Conservation (phyloP, 2,888 invertebrate species). For the Pseudococcus jackbeardsleyi region DNA sequence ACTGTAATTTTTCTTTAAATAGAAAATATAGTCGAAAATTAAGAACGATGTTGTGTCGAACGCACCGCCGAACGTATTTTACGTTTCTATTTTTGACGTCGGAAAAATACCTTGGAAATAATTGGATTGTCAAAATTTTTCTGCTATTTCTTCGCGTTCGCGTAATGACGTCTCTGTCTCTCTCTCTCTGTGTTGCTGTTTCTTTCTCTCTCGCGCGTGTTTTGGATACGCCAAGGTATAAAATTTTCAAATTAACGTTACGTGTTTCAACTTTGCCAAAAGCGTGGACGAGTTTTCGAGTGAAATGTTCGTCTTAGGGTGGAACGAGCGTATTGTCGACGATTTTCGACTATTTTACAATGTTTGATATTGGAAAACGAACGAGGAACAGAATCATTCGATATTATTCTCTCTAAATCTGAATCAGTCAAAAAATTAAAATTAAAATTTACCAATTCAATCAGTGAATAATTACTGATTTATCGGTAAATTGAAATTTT, state of each 20-base stretch:
- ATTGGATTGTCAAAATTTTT: not conserved
- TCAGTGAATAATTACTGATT: too few relatives aligned
- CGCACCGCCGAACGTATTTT: not conserved
- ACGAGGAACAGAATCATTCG: too few relatives aligned
- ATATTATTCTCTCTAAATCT: too few relatives aligned
- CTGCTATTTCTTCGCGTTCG: not conserved
- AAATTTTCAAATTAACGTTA: not conserved
- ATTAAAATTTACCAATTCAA: too few relatives aligned
- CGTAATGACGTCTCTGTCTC: not conserved
- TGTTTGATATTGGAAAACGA: too few relatives aligned
- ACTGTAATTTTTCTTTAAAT: not conserved
- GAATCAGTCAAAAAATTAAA: too few relatives aligned
- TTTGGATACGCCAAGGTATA: not conserved
- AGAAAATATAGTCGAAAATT: conserved; percentile 31
- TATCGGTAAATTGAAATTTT: too few relatives aligned
- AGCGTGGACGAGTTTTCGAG: not conserved
- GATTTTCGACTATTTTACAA: too few relatives aligned
- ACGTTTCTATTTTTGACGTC: not conserved
- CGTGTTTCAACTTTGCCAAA: not conserved
- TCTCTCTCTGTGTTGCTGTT: not conserved
- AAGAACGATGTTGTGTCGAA: not conserved
- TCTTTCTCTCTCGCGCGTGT: not conserved
- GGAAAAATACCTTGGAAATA: conserved; percentile 1
- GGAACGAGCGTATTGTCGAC: too few relatives aligned
- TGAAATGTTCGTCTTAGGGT: not conserved